These are phyloP conservation scores for Melanerpes aurifrons DNA, from an alignment of 2,113 vertebrate genomes.

Conservation along the genomic window DNA sequence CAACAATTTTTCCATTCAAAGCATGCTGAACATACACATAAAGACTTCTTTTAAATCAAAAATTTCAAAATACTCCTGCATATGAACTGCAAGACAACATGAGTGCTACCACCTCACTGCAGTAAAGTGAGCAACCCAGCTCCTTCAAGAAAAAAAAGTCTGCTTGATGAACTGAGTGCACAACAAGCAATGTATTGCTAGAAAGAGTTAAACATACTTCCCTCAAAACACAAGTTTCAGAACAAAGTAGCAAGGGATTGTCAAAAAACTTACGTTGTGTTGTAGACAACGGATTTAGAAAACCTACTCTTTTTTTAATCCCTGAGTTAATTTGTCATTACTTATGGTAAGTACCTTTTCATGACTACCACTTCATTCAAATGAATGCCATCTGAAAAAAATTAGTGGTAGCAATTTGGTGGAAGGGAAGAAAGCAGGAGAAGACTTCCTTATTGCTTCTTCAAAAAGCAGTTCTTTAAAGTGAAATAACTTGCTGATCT, in stretches of 20 bases:
- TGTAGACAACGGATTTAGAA: slow-evolving; percentile 49
- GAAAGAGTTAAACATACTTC: background rate
- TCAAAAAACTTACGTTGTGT: slow-evolving; percentile 23
- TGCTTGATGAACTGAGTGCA: background rate
- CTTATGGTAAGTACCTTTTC: slow-evolving; percentile 68
- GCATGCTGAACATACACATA: background rate
- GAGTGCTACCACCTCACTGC: background rate
- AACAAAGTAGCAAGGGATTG: slow-evolving; percentile 34
- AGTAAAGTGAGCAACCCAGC: background rate
- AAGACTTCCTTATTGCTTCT: slow-evolving; percentile 70
- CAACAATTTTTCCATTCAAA: slow-evolving; percentile 6
- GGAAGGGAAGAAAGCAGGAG: slow-evolving; percentile 62
- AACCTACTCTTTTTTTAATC: slow-evolving; percentile 72
- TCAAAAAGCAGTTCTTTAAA: slow-evolving; percentile 40
- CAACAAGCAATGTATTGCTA: slow-evolving; percentile 15
- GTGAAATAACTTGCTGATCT: slow-evolving; percentile 1
- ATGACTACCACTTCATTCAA: slow-evolving; percentile 72
- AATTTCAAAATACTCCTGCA: background rate
- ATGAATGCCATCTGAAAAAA: slow-evolving; percentile 76
- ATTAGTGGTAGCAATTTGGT: slow-evolving; percentile 42
- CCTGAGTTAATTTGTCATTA: slow-evolving; percentile 78
- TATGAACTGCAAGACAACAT: background rate
- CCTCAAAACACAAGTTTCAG: slow-evolving; percentile 14
- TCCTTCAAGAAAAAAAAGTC: background rate
- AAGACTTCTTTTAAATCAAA: background rate